Evolutionary conservation across 1,140 invertebrate species (phyloP), one percentile per base, ranked within the genome.

Genomic region (Nylanderia fulva): DNA sequence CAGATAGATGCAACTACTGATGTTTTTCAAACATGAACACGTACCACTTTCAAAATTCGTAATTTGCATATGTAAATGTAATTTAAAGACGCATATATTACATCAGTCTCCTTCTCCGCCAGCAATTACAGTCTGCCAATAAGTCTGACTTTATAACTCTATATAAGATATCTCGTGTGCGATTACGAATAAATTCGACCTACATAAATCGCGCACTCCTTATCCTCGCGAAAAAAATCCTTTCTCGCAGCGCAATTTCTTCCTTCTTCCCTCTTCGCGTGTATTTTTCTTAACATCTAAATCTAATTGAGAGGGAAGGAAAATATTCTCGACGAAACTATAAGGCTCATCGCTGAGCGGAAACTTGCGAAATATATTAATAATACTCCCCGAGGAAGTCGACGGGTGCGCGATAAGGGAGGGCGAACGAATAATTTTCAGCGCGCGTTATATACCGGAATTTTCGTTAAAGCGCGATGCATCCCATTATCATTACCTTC

Each of bases 401-500:
- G 72, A 66, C 42, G 42, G 56, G n/a, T n/a, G n/a, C 9, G 15
- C 54, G 15, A 60, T n/a, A 24, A 88, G 68, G 29, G 42, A 72
- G 84, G 29, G 79, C 21, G 42, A 54, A 77, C 66, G 80, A 48
- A 82, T 74, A 68, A 54, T 66, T 72, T 85, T 56, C 61, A 52
- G 29, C 68, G 21, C 68, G 54, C 68, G 52, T 21, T 52, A 48
- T 52, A 48, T 48, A 48, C 39, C 76, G 58, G 82, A 72, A 72
- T 87, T n/a, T 85, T 85, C 63, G 71, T 76, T 66, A 77, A 88
- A 85, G 83, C 86, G 84, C 87, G 69, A 88, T 88, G 84, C 72
- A 64, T 71, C 83, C 86, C 80, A 86, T 89, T 88, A 86, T 89
- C 86, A 90, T 92, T 92, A 91, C 85, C 90, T 89, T 86, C 85